These are phyloP conservation scores for Noctua fimbriata DNA, from an alignment of 2,888 invertebrate genomes.

Conservation along the genomic window DNA sequence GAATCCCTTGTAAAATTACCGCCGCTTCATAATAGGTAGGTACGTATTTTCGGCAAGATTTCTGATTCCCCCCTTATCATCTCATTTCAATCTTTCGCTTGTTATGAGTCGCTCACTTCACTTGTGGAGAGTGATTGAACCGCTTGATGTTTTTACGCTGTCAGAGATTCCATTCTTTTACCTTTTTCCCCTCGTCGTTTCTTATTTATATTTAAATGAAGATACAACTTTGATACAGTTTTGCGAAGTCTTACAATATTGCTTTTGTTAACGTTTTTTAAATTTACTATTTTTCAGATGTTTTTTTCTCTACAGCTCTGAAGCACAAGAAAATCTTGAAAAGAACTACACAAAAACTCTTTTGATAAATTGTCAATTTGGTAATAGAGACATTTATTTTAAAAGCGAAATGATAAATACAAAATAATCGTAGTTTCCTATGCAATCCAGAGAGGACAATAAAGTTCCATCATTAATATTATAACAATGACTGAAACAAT, in stretches of 20 bases:
- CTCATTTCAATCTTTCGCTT: constrained; percentile 88
- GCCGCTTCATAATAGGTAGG: constrained; percentile 85
- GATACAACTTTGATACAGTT: constrained; percentile 71
- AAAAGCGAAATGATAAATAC: constrained; percentile 9
- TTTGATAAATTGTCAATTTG: constrained; percentile 1
- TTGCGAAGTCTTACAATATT: constrained; percentile 55
- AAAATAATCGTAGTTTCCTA: not conserved
- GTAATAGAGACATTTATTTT: not conserved
- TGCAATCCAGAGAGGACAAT: constrained; percentile 1
- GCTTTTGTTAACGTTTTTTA: constrained; percentile 47
- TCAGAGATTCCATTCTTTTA: constrained; percentile 75
- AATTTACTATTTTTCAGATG: constrained; percentile 21
- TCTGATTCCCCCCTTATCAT: constrained; percentile 87
- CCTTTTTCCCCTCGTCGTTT: constrained; percentile 71
- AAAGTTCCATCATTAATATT: constrained; percentile 11
- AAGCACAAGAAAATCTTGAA: constrained; percentile 8
- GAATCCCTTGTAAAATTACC: constrained; percentile 89
- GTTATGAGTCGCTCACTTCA: constrained; percentile 85
- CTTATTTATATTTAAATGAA: constrained; percentile 79
- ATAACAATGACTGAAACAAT: constrained; percentile 48
- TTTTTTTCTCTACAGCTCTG: constrained; percentile 15
- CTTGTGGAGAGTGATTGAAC: constrained; percentile 81
- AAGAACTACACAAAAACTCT: not conserved
- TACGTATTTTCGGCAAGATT: constrained; percentile 88
- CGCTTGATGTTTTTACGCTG: constrained; percentile 79